Evolutionary conservation across 2,888 invertebrate species (phyloP).

Genomic region (Orthosia cruda): DNA sequence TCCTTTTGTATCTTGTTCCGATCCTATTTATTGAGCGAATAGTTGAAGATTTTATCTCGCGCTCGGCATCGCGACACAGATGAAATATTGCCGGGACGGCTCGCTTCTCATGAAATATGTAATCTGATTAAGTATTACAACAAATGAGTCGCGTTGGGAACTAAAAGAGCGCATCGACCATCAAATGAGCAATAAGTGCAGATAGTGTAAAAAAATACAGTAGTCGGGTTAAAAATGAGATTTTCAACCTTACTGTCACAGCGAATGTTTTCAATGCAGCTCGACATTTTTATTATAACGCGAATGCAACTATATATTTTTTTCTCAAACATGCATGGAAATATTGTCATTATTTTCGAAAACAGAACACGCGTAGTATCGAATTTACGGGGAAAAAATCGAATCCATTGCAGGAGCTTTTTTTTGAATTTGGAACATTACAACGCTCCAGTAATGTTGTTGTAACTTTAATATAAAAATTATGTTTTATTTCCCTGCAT

Average conservation of each 20-base stretch:
- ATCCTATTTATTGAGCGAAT: slow-evolving; percentile 83
- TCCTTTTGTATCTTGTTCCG: slow-evolving; percentile 82
- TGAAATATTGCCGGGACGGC: slow-evolving; percentile 81
- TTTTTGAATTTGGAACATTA: no score
- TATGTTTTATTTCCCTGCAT: no score
- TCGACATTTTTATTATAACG: neutral
- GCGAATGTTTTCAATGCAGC: neutral
- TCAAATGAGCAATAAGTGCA: slow-evolving; percentile 73
- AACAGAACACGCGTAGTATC: no score
- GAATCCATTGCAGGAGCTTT: no score
- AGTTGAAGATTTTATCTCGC: slow-evolving; percentile 83
- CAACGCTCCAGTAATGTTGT: no score
- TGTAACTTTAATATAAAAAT: no score
- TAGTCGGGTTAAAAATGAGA: neutral
- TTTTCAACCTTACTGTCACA: neutral
- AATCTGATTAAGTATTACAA: slow-evolving; percentile 83
- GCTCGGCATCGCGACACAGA: slow-evolving; percentile 84
- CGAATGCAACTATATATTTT: neutral
- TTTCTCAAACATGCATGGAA: no score
- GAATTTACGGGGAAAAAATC: no score
- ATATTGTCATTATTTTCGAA: no score
- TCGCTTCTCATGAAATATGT: slow-evolving; percentile 84
- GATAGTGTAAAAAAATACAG: slow-evolving; percentile 59
- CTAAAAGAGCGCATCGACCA: slow-evolving; percentile 73
- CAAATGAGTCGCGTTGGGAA: slow-evolving; percentile 76